Evolutionary conservation across 2,888 invertebrate species (phyloP).

Genomic region (Campoplex nolae): DNA sequence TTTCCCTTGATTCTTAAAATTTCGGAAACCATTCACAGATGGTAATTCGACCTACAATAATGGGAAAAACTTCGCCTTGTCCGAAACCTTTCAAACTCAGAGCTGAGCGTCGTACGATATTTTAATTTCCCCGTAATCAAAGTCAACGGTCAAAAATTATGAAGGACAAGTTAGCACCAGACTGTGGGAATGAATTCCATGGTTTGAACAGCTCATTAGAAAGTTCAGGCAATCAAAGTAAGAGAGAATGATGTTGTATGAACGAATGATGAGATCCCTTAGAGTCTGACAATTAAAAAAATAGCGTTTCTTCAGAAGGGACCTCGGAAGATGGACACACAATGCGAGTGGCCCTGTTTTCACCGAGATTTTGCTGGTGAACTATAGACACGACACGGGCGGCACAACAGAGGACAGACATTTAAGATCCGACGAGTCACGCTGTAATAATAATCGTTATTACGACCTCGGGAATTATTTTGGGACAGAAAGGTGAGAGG

Average conservation of each 20-base stretch:
- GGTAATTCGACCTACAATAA: neutral
- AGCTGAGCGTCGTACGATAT: neutral
- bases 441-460: conserved; percentile 80
- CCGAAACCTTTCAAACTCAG: neutral
- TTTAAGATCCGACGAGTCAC: conserved; percentile 78
- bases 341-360: conserved; percentile 57
- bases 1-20: neutral
- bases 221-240: conserved; percentile 13
- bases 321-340: conserved; percentile 38
- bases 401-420: conserved; percentile 53
- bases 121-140: conserved; percentile 1
- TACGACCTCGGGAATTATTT: conserved; percentile 72
- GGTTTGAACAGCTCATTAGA: neutral
- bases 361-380: conserved; percentile 59
- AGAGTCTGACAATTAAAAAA: conserved; percentile 46
- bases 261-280: conserved; percentile 12
- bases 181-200: conserved; percentile 37
- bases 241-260: neutral
- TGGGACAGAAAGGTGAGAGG: conserved; percentile 26
- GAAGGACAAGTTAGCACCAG: neutral
- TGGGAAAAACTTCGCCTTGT: neutral
- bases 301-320: conserved; percentile 59
- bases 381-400: conserved; percentile 39
- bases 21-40: neutral
- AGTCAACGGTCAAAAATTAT: neutral